Evolutionary conservation across 2,113 vertebrate species (phyloP).

Genomic region (Pampusana beccarii): DNA sequence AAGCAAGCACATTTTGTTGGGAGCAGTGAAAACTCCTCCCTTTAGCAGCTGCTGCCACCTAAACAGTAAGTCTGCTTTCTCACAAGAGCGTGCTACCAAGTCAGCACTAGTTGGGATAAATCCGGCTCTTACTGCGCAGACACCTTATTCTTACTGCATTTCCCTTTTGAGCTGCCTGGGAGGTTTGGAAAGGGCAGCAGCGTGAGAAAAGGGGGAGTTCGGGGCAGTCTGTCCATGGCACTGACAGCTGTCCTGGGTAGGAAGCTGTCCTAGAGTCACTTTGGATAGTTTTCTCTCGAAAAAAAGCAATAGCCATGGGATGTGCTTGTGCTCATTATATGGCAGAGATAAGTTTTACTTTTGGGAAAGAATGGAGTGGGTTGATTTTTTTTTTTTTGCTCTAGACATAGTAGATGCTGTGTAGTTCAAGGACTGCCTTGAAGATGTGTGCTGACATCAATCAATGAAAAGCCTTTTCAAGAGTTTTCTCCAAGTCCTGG

Average conservation of each 20-base stretch:
- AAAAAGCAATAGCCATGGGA: neutral
- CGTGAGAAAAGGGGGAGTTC: neutral
- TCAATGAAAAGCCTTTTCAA: neutral
- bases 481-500: neutral
- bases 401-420: neutral
- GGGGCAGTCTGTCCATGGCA: rapidly evolving
- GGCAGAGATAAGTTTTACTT: neutral
- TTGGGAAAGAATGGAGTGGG: neutral
- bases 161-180: neutral
- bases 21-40: neutral
- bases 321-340: neutral
- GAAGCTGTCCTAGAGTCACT: neutral
- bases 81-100: neutral
- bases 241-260: neutral
- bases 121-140: neutral
- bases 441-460: neutral
- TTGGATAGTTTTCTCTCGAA: neutral
- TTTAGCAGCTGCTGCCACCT: neutral
- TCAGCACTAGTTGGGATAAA: neutral
- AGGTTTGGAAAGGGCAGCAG: neutral
- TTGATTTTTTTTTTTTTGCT: neutral
- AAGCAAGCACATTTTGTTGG: neutral
- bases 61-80: neutral
- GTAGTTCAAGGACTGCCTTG: neutral
- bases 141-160: neutral